Percentiles rank a stretch among this genome's conserved stretches.
These are phyloP conservation scores for Harmothoe impar DNA, from an alignment of 2,888 invertebrate species.

Conservation along the genomic window DNA sequence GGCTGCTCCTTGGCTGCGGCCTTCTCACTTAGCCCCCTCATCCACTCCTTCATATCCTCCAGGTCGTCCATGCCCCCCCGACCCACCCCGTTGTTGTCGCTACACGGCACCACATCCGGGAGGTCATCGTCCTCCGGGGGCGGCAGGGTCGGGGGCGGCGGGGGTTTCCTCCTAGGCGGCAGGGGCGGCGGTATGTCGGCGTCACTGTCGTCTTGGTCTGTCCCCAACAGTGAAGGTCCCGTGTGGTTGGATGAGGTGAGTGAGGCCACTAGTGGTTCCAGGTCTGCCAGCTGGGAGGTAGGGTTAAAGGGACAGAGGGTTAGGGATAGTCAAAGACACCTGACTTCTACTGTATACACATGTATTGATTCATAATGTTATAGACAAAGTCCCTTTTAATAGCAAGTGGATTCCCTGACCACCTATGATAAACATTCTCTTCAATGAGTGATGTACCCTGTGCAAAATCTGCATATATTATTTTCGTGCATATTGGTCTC, in stretches of 20 bases:
- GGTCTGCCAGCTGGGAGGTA: not conserved
- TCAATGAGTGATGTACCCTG: too few relatives aligned
- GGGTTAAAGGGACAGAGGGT: not conserved
- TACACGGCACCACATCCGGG: not conserved
- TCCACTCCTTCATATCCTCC: not conserved
- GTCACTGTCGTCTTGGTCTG: constrained; percentile 55
- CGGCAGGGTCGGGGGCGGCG: constrained; percentile 51
- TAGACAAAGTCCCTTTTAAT: too few relatives aligned
- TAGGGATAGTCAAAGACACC: too few relatives aligned
- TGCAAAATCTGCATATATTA: too few relatives aligned
- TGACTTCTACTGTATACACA: too few relatives aligned
- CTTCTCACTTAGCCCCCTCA: not conserved
- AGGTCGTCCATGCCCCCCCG: not conserved
- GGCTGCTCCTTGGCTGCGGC: not conserved
- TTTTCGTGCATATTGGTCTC: too few relatives aligned
- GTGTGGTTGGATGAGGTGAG: not conserved
- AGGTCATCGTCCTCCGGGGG: not conserved
- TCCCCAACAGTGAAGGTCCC: not conserved
- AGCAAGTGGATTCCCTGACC: too few relatives aligned
- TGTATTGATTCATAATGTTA: too few relatives aligned
- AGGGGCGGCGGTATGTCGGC: constrained; percentile 65
- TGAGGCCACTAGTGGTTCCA: not conserved
- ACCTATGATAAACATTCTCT: too few relatives aligned
- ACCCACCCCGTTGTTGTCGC: not conserved
- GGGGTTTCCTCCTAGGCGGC: constrained; percentile 62